Base-by-base conservation (phyloP, 2,113 vertebrate species). In the Hirundichthys speculiger region DNA sequence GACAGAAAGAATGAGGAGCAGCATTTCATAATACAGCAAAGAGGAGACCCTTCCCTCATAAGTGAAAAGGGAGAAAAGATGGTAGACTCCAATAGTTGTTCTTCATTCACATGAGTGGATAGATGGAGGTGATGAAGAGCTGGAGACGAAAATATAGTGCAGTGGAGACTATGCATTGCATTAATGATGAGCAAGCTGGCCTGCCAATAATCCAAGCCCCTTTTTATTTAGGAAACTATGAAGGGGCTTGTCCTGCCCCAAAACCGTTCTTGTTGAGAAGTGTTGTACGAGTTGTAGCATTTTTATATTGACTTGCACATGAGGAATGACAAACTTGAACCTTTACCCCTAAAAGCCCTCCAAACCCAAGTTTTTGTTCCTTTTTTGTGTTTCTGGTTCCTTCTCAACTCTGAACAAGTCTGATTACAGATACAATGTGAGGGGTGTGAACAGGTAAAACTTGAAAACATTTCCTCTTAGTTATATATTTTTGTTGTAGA, bases 301-400 rank as follows among this genome's bases (percentile, higher is more conserved):
- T 92, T 89, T 90, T 89, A 70, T 86, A 89, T 82, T 87, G 85
- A 92, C 89, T 92, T 92, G 89, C 88, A 93, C 91, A 93, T 82
- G 81, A 87, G 81, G 84, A 89, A 86, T 82, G 84, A 86, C 84
- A 91, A 88, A 92, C 90, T 90, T 88, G 90, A 93, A 91, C 77
- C 30, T 73, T 55, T 59, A 56, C 50, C 78, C 72, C 65, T 82
- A 52, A 45, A 77, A 71, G 43, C 77, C 74, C 77, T 71, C 69
- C 41, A 71, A 72, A 62, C 61, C 64, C 14, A 16, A 43, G 43
- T 66, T 34, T 69, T 75, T 69, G 60, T 84, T 85, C 70, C 46
- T 13, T 67, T 43, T n/a, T 66, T 64, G 15, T 69, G 56, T 50
- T 82, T 80, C 58, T 77, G 52, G 70, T 66, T 82, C 48, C 58